Base-by-base conservation (phyloP, 2,888 invertebrate species). In the Troilus luridus region DNA sequence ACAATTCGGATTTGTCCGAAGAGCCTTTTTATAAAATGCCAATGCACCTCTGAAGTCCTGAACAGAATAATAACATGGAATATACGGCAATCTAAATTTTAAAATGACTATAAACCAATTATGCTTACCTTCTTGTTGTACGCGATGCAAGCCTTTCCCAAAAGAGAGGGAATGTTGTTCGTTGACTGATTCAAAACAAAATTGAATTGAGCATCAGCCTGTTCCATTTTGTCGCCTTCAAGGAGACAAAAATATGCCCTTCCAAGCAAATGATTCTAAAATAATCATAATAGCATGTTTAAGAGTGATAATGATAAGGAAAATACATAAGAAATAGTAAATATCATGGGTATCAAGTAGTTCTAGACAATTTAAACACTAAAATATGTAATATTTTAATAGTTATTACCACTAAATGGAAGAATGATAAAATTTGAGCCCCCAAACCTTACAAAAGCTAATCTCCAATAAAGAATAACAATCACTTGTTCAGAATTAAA, bases 181-280 rank as follows among this genome's bases (percentile, higher is more conserved):
- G 98, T 98, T 0, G 97, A 97, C 93, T 98, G 98, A 94, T 99
- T 99, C 62, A 99, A 95, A 0, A 99, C 99, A 94, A 99, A 99
- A 95, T 99, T 99, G 94, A 99, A 99, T 94, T 99, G 99, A 0
- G 99, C 98, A 95, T 99, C 99, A 0, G 99, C 99, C 95, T 99
- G 99, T 92, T 99, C 99, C 98, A 99, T 98, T 95, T 99, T 99
- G 94, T 99, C 99, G 1, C 99, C 99, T 95, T 99, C 99, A 64
- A 99, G 95, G 14, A 99, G 95, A 93, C 99, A 99, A 94, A 99
- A 99, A 94, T 99, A 99, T 7, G 99, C 99, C 93, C 99, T 95
- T 0, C 99, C 99, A 93, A 99, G 95, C 92, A 99, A 96, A 96
- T 99, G 99, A 94, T 99, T 99, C 97, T 97, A 94, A 91, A 94